phyloP scores from a whole-genome alignment of 2,888 invertebrate species.

The Ichneumoninae sp. region DNA sequence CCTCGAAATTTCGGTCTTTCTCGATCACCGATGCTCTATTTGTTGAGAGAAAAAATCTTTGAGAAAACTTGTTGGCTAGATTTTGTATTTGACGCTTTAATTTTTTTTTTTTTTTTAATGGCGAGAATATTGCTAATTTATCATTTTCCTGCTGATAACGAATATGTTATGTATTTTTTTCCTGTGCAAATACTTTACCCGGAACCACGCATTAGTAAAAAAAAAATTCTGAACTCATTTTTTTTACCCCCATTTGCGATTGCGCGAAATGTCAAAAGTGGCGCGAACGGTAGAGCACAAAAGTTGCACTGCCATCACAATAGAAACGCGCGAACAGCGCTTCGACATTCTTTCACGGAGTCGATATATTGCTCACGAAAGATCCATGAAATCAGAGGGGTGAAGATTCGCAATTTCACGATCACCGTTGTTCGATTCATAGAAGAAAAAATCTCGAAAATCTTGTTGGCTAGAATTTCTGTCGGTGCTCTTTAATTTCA shows the following conservation, averaged over 20 bases:
- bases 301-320: constrained; percentile 14
- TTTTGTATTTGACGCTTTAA: not conserved
- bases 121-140: too few species aligned
- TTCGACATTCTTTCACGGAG: not conserved
- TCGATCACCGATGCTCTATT: not conserved
- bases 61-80: not conserved
- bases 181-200: too few species aligned
- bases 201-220: not conserved
- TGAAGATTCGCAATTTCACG: not conserved
- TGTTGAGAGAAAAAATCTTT: not conserved
- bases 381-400: not conserved
- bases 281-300: constrained; percentile 33
- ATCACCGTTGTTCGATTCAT: too few species aligned
- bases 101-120: too few species aligned
- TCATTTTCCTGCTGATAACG: too few species aligned
- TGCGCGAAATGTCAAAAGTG: constrained; percentile 53
- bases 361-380: constrained; percentile 3
- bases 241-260: constrained; percentile 15
- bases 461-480: too few species aligned
- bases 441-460: too few species aligned
- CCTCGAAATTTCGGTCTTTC: not conserved
- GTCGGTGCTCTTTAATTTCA: too few species aligned
- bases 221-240: not conserved
- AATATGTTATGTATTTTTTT: too few species aligned
- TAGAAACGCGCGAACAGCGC: constrained; percentile 1